Evolutionary conservation across 2,797 vertebrate species (phyloP), one percentile per base, ranked within the genome.

Genomic region (Cossypha caffra): DNA sequence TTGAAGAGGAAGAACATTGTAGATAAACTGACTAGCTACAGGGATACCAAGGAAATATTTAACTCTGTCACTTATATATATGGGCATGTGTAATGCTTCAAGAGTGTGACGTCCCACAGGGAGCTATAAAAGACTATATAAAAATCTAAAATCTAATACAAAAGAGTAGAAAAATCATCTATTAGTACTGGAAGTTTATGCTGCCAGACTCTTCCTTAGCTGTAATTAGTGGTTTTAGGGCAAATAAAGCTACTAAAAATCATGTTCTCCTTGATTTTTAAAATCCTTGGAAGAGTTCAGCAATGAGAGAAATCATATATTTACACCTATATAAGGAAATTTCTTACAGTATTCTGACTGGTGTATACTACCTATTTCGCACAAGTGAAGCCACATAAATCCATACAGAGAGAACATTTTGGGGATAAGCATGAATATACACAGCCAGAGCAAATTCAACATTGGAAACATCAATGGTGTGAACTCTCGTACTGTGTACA

Each of bases 371-470:
- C 96, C 96, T 96, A n/a, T 97, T 98, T 33, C 98, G 98, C 71
- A 98, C 91, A 12, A 99, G 98, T 11, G 99, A 99, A 80, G 99
- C 99, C 81, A 99, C 97, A 66, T 99, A 99, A 87, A 99, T 98
- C 99, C 99, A 99, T 28, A 99, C 98, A 3, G 99, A 99, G 50
- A 99, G 97, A 79, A 99, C 98, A 1, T 98, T 99, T 69, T 98
- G 99, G 24, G 99, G 99, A 82, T 99, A 99, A 7, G 99, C 98
- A 59, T 99, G 99, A 72, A 99, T 86, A 9, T 99, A 98, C 10
- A 99, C 99, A 1, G 99, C 99, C 96, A 99, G 96, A 16, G 99
- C 99, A 96, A 99, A 99, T 96, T 99, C 99, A 62, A 98, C 98
- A 4, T 98, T 99, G 19, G 99, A 95, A 16, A 98, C 95, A 9